A percentile compares a stretch with the other conserved stretches of the same genome.
Conservation (phyloP, 2,797 vertebrate genomes). For the Amniataba percoides region DNA sequence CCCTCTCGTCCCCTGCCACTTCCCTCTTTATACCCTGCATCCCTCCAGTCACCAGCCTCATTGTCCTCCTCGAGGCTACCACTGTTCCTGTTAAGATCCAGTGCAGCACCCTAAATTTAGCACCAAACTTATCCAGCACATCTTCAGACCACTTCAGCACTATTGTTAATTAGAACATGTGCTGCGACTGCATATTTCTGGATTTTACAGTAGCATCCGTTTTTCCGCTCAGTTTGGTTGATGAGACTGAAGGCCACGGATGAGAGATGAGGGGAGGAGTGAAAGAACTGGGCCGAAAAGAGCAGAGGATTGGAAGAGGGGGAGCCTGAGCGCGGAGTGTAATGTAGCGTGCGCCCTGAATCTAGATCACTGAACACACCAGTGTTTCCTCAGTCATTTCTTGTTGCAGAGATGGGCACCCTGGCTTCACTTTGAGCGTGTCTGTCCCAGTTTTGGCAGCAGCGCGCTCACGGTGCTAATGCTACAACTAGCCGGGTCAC, state of each 20-base stretch:
- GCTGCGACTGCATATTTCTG: slow-evolving; percentile 38
- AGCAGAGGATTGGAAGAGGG: slow-evolving; percentile 48
- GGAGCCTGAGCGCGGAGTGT: slow-evolving; percentile 57
- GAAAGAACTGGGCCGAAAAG: slow-evolving; percentile 45
- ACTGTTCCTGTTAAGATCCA: slow-evolving; percentile 33
- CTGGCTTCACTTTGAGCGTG: slow-evolving; percentile 45
- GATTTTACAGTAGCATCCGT: slow-evolving; percentile 35
- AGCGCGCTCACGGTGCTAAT: slow-evolving; percentile 9
- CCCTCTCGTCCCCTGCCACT: neutral
- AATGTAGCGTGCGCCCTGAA: slow-evolving; percentile 77
- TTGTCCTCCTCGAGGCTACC: slow-evolving; percentile 25
- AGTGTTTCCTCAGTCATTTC: slow-evolving; percentile 69
- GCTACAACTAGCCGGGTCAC: slow-evolving; percentile 24
- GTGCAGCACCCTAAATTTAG: slow-evolving; percentile 3
- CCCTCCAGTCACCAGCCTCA: neutral
- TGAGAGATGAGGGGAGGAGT: slow-evolving; percentile 32
- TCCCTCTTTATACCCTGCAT: neutral
- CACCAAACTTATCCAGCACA: neutral
- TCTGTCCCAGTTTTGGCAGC: slow-evolving; percentile 61
- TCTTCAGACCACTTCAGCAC: neutral
- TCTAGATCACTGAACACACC: slow-evolving; percentile 83
- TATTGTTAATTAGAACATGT: slow-evolving; percentile 31
- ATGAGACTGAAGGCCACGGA: slow-evolving; percentile 48
- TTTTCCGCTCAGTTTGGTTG: slow-evolving; percentile 59
- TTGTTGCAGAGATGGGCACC: slow-evolving; percentile 53